Conservation (phyloP, 2,797 vertebrate species). For the Falco rusticolus region DNA sequence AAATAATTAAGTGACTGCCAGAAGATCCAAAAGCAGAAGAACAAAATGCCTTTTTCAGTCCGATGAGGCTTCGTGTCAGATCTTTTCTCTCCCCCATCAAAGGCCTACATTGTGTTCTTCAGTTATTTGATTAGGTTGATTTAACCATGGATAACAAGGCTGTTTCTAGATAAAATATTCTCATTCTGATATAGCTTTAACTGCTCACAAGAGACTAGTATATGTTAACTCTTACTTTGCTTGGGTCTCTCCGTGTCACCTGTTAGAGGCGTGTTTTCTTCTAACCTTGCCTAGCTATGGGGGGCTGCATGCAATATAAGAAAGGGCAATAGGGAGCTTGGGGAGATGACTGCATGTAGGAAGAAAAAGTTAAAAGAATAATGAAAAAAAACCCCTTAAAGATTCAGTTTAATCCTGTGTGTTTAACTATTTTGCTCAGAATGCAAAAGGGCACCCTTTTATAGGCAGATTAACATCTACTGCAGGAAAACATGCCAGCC, state of each 20-base stretch:
- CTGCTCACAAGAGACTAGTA: background rate
- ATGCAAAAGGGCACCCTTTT: background rate
- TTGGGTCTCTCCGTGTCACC: background rate
- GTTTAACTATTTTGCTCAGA: background rate
- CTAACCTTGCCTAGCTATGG: background rate
- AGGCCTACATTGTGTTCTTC: background rate
- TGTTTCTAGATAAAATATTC: background rate
- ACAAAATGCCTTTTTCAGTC: background rate
- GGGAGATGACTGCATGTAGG: background rate
- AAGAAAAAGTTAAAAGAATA: background rate
- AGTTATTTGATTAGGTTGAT: background rate
- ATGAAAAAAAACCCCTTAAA: background rate
- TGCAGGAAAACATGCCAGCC: background rate
- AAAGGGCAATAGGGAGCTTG: background rate
- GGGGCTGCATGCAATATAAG: background rate
- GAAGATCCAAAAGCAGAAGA: background rate
- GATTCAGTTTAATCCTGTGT: background rate
- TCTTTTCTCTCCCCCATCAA: slow-evolving; percentile 2
- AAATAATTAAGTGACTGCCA: background rate
- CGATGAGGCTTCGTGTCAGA: background rate
- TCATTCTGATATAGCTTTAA: background rate
- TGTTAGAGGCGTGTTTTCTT: background rate
- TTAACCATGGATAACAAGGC: background rate
- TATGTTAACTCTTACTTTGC: background rate
- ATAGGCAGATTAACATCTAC: background rate